Evolutionary conservation across 2,113 vertebrate species (phyloP).

Genomic region (Protobothrops flavoviridis): DNA sequence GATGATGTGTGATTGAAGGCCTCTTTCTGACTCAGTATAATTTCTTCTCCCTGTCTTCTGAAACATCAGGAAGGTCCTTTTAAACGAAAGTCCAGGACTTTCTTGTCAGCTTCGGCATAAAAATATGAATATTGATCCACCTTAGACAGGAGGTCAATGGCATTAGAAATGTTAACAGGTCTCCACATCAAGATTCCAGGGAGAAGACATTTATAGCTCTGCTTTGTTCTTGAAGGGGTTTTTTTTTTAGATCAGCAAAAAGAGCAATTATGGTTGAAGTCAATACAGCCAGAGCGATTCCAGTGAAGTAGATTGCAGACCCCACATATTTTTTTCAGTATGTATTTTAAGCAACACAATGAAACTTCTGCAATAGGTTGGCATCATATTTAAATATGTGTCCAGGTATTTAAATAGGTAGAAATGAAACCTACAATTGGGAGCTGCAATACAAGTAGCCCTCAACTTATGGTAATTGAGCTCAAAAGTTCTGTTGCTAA

Average conservation of each 20-base stretch:
- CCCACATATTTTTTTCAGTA: neutral
- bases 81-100: neutral
- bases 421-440: neutral
- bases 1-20: neutral
- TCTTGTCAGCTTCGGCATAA: neutral
- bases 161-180: neutral
- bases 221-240: neutral
- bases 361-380: neutral
- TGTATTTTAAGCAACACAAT: neutral
- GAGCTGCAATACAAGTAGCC: neutral
- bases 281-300: neutral
- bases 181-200: neutral
- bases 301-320: neutral
- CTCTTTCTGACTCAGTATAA: neutral
- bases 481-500: neutral
- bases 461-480: neutral
- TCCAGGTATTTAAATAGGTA: neutral
- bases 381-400: neutral
- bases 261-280: neutral
- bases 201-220: neutral
- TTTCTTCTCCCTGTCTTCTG: neutral
- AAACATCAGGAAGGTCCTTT: neutral
- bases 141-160: neutral
- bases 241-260: neutral
- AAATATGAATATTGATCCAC: neutral